These are phyloP conservation scores for Rhyzopertha dominica DNA, from an alignment of 1,140 invertebrate species.

Conservation along the genomic window DNA sequence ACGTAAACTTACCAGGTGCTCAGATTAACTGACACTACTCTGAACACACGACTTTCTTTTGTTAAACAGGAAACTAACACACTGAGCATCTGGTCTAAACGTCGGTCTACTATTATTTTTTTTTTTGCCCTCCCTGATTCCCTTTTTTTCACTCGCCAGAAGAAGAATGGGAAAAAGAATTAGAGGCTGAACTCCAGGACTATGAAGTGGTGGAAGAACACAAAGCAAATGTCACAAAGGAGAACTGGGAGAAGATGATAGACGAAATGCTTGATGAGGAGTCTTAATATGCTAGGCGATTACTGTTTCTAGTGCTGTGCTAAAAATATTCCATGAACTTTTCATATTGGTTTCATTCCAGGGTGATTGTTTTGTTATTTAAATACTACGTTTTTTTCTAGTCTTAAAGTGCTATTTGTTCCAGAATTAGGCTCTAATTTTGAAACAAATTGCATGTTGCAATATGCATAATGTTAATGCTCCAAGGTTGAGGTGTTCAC, in stretches of 20 bases:
- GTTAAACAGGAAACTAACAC: constrained; percentile 40
- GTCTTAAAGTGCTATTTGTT: constrained; percentile 14
- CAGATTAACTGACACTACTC: constrained; percentile 21
- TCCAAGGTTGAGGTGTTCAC: too few relatives aligned
- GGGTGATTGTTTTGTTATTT: constrained; percentile 5
- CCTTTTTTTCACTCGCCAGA: constrained; percentile 49
- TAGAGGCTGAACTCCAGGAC: constrained; percentile 87
- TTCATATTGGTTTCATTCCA: constrained; percentile 11
- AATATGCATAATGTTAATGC: too few relatives aligned
- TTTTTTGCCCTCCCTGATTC: constrained; percentile 31
- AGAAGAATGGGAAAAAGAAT: constrained; percentile 90
- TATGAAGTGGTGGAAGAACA: constrained; percentile 75
- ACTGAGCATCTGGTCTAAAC: constrained; percentile 37
- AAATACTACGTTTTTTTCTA: constrained; percentile 5
- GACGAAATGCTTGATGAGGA: constrained; percentile 42
- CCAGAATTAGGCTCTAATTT: constrained; percentile 14
- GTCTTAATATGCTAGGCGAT: too few relatives aligned
- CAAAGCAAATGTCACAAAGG: constrained; percentile 33
- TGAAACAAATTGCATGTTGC: constrained; percentile 14
- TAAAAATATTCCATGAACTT: constrained; percentile 1
- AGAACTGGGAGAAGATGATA: constrained; percentile 41
- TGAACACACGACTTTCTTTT: constrained; percentile 6
- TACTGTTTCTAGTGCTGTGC: constrained; percentile 36
- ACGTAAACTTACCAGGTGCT: constrained; percentile 28
- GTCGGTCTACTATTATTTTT: constrained; percentile 29